Conservation (phyloP, 1,140 invertebrate species). For the Musca vetustissima region DNA sequence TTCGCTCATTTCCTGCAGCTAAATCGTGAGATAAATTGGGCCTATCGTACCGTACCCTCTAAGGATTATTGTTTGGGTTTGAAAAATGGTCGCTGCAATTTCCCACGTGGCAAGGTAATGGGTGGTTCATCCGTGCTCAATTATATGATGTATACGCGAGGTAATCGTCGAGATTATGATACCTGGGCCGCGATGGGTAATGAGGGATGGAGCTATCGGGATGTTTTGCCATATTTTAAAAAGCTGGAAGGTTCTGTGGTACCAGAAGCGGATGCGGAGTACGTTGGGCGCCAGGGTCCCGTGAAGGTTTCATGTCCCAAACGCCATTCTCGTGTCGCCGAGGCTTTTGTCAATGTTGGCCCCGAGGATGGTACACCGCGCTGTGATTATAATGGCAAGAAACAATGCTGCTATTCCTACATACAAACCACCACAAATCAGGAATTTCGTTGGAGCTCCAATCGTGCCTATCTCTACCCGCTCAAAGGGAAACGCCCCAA, state of each 20-base stretch:
- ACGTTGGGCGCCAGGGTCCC: constrained; percentile 64
- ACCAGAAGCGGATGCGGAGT: constrained; percentile 56
- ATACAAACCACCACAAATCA: constrained; percentile 69
- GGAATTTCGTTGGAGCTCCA: constrained; percentile 71
- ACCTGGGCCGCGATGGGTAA: constrained; percentile 77
- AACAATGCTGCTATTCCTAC: constrained; percentile 64
- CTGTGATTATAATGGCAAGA: constrained; percentile 72
- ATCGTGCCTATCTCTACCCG: constrained; percentile 72
- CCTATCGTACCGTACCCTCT: constrained; percentile 66
- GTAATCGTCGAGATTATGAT: constrained; percentile 75
- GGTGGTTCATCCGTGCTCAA: constrained; percentile 85
- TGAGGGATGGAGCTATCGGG: constrained; percentile 77
- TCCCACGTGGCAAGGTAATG: constrained; percentile 75
- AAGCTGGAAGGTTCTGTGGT: constrained; percentile 72
- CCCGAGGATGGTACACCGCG: constrained; percentile 65
- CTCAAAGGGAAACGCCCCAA: constrained; percentile 63
- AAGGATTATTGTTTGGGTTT: constrained; percentile 53
- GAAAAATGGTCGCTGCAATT: constrained; percentile 64
- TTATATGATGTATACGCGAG: constrained; percentile 87
- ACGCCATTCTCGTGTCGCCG: constrained; percentile 62
- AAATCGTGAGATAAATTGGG: constrained; percentile 67
- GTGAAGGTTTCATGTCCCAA: constrained; percentile 56
- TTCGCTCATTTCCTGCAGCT: constrained; percentile 62
- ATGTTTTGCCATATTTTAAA: constrained; percentile 80
- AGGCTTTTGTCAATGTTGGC: constrained; percentile 69